Base-by-base conservation (phyloP, 1,140 invertebrate species). In the Calycopis cecrops region DNA sequence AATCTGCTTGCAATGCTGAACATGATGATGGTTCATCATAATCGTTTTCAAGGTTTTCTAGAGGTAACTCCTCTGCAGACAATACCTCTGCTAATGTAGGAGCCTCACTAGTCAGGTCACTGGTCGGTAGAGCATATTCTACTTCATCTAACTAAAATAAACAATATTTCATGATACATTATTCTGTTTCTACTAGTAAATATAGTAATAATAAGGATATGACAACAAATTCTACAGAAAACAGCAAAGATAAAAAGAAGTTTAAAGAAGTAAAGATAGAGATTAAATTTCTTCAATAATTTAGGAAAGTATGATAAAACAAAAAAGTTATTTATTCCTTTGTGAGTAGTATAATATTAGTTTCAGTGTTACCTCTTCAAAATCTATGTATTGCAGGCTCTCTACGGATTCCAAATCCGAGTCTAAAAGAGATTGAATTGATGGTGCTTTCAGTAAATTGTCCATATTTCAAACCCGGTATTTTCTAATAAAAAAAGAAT, bases 331-430 rank as follows among this genome's bases (percentile, higher is more conserved):
- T n/a, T n/a, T n/a, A n/a, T n/a, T n/a, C n/a, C n/a, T n/a, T n/a
- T n/a, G n/a, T n/a, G n/a, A n/a, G n/a, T n/a, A n/a, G n/a, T n/a
- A n/a, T n/a, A 11, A 14, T 42, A n/a, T 57, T n/a, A 35, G 0
- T 10, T 10, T 12, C 34, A 34, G 40, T 50, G 35, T 42, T 87
- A 93, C 92, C 84, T 92, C 92, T 72, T 93, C 92, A 44, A 93
- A 90, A 75, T 93, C 91, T 57, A 92, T 81, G 70, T 90, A 91
- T 57, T 90, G 81, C 54, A 92, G 78, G 76, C 91, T 92, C 68
- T 91, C 92, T 40, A 91, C 90, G 57, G 91, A 92, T 60, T 91
- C 92, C 42, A 90, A 85, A 76, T 92, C 91, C 18, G 91, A 92
- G 70, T 91, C 92, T 65, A 92, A 84, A 55, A 90, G 71, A 14